phyloP scores from a whole-genome alignment of 2,113 vertebrate species.

The Tetrax tetrax region DNA sequence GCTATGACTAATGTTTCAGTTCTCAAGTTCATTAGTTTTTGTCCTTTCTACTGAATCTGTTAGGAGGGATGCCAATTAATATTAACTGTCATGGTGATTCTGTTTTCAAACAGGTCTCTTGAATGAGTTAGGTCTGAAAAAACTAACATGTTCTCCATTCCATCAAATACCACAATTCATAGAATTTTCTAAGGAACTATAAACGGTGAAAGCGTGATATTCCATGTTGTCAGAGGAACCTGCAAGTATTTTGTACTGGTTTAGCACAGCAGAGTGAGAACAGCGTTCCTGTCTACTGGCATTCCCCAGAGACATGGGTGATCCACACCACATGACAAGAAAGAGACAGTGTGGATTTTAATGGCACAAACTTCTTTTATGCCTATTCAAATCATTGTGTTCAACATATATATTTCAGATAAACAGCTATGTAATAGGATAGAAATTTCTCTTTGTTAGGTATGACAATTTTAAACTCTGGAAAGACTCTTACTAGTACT shows the following conservation, averaged over 20 bases:
- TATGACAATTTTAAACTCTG: neutral
- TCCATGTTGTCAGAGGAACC: neutral
- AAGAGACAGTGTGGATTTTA: rapidly evolving
- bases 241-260: neutral
- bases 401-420: neutral
- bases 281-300: neutral
- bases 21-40: neutral
- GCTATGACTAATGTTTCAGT: neutral
- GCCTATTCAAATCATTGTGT: neutral
- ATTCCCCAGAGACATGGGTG: neutral
- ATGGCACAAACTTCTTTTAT: neutral
- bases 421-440: neutral
- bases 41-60: neutral
- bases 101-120: neutral
- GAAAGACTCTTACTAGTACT: neutral
- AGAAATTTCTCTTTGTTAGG: neutral
- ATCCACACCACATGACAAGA: neutral
- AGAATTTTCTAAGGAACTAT: neutral
- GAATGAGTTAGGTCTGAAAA: neutral
- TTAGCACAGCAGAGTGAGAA: neutral
- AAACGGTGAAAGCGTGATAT: neutral
- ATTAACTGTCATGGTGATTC: neutral
- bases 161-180: neutral
- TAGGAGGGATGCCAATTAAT: neutral
- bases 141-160: rapidly evolving